These are phyloP conservation scores for Tragulus kanchil DNA, from an alignment of 2,113 vertebrate genomes.

Conservation along the genomic window DNA sequence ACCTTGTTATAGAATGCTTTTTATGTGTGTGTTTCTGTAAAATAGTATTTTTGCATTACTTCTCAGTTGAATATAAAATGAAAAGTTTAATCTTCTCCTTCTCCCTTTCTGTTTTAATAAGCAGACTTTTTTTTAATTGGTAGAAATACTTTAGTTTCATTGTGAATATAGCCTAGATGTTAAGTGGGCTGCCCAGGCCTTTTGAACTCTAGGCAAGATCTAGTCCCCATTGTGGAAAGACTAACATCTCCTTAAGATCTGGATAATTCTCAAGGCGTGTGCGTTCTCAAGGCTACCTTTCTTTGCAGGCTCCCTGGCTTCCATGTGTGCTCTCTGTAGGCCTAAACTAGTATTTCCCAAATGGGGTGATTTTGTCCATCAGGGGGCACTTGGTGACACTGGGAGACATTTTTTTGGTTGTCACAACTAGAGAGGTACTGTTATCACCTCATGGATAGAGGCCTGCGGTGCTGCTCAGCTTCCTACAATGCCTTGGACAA, in stretches of 20 bases:
- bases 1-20: constrained; percentile 11
- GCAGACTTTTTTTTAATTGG: neutral
- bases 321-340: neutral
- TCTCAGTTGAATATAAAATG: neutral
- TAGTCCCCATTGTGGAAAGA: neutral
- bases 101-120: neutral
- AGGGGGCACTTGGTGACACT: neutral
- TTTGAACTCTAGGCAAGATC: neutral
- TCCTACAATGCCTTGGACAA: neutral
- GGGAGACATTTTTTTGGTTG: neutral
- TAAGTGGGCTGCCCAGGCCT: neutral
- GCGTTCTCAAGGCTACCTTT: neutral
- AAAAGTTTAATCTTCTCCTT: neutral
- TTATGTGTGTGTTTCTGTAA: neutral
- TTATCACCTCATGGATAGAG: neutral
- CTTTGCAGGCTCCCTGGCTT: neutral
- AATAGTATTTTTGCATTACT: constrained; percentile 33
- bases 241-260: neutral
- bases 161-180: neutral
- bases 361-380: neutral
- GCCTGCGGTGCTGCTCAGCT: neutral
- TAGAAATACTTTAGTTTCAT: neutral
- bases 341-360: neutral
- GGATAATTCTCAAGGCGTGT: neutral
- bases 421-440: neutral